Conservation (phyloP, 2,888 invertebrate species). For the Pammene fasciana region DNA sequence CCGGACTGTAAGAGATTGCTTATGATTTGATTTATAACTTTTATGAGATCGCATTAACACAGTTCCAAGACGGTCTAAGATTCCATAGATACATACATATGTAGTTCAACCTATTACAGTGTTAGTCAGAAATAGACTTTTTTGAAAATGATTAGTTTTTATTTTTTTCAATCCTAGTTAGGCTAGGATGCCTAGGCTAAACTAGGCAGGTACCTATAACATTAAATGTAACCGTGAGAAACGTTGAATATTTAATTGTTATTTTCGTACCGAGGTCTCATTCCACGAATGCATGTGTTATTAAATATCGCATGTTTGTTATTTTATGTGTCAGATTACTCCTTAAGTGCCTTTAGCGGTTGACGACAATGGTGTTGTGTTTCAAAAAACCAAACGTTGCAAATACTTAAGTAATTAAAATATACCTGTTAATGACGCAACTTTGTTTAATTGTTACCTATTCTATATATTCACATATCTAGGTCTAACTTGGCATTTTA, state of each 20-base stretch:
- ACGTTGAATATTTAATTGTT: not conserved
- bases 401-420: conserved; percentile 29
- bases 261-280: conserved; percentile 4
- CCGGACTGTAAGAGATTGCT: conserved; percentile 3
- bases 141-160: too few species aligned
- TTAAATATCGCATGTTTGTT: conserved; percentile 34
- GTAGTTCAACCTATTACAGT: too few species aligned
- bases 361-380: conserved; percentile 26
- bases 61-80: not conserved
- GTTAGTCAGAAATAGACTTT: too few species aligned
- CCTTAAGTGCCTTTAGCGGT: conserved; percentile 27
- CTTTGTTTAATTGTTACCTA: conserved; percentile 14
- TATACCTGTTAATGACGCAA: conserved; percentile 5
- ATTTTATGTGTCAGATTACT: conserved; percentile 34
- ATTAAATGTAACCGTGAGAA: not conserved
- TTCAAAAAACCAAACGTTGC: conserved; percentile 1
- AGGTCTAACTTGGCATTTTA: not conserved
- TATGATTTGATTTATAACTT: not conserved
- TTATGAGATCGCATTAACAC: too few species aligned
- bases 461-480: not conserved
- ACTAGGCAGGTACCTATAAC: not conserved
- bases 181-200: too few species aligned
- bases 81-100: not conserved
- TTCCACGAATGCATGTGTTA: conserved; percentile 33
- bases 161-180: too few species aligned